Percentiles rank a stretch among this genome's conserved stretches.
phyloP scores from a whole-genome alignment of 1,140 invertebrate genomes.

The Papilio machaon region DNA sequence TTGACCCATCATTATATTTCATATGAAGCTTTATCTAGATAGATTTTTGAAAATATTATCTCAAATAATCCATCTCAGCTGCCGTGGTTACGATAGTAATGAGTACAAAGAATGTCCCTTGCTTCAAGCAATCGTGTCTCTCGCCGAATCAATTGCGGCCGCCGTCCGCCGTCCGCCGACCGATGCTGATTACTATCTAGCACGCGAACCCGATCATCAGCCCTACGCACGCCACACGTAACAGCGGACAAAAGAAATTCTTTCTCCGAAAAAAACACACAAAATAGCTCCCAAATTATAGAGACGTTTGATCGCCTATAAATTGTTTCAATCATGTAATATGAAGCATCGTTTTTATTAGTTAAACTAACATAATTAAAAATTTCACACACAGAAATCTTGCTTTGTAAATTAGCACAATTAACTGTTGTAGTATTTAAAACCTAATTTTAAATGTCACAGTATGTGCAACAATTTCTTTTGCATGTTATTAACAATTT shows the following conservation, averaged over 20 bases:
- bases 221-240: slow-evolving; percentile 66
- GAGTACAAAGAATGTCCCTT: slow-evolving; percentile 13
- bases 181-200: slow-evolving; percentile 69
- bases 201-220: slow-evolving; percentile 73
- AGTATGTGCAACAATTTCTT: slow-evolving; percentile 76
- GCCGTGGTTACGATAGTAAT: background rate
- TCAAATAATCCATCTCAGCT: background rate
- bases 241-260: slow-evolving; percentile 61
- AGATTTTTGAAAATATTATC: background rate
- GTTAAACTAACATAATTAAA: background rate
- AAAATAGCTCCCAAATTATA: slow-evolving; percentile 8
- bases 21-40: too few relatives aligned
- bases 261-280: slow-evolving; percentile 13
- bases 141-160: slow-evolving; percentile 76
- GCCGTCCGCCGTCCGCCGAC: slow-evolving; percentile 56
- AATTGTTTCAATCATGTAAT: background rate
- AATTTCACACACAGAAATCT: background rate
- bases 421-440: slow-evolving; percentile 59
- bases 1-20: too few relatives aligned
- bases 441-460: slow-evolving; percentile 70
- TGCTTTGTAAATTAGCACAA: slow-evolving; percentile 40
- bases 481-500: slow-evolving; percentile 77
- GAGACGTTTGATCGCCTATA: background rate
- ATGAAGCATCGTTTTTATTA: background rate
- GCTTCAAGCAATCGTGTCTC: slow-evolving; percentile 55